Conservation (phyloP, 92 coral and sea anemone species). For the Phenganax stokvisi region DNA sequence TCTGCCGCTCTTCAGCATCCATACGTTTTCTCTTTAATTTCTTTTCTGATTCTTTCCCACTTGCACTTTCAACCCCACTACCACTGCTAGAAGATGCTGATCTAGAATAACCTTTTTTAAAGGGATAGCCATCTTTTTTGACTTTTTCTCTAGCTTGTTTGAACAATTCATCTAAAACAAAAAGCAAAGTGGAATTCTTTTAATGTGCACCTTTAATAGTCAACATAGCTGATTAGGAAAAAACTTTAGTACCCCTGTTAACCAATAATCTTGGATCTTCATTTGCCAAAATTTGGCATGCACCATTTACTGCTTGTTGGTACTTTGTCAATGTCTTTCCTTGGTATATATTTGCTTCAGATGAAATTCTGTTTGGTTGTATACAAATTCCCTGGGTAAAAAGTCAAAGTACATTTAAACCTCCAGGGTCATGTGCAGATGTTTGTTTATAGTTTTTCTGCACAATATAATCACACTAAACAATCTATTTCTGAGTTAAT, state of each 20-base stretch:
- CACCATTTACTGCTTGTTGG: slow-evolving; percentile 41
- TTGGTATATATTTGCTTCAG: slow-evolving; percentile 20
- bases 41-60: not conserved
- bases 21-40: slow-evolving; percentile 8
- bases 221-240: not conserved
- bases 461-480: not conserved
- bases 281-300: slow-evolving; percentile 35
- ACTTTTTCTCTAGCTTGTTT: slow-evolving; percentile 29
- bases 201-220: too few species aligned
- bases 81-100: slow-evolving; percentile 15
- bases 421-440: not conserved
- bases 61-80: not conserved
- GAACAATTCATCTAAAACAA: slow-evolving; percentile 23
- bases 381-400: slow-evolving; percentile 1
- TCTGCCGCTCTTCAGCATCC: slow-evolving; percentile 15
- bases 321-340: slow-evolving; percentile 25
- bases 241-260: slow-evolving; percentile 35
- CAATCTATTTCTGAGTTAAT: slow-evolving; percentile 2
- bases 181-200: not conserved
- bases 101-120: slow-evolving; percentile 34
- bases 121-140: slow-evolving; percentile 12
- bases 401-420: slow-evolving; percentile 5
- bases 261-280: slow-evolving; percentile 36
- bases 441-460: not conserved
- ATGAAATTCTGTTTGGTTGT: not conserved